These are phyloP conservation scores for Cinclus mexicanus DNA, from an alignment of 2,113 vertebrate genomes.

Conservation along the genomic window DNA sequence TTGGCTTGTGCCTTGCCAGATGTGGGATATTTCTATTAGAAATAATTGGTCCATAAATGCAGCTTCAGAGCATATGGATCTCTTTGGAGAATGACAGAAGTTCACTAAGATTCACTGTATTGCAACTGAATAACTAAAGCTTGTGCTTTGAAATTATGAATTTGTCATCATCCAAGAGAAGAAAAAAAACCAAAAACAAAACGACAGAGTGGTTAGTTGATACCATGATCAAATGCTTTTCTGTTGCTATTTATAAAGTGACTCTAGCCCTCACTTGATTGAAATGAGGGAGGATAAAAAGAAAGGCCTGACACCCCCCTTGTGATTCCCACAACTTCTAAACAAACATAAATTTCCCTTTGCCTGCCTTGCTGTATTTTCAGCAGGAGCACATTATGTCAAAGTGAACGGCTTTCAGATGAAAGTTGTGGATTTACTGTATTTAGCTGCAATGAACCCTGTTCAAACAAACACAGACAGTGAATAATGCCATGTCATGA, in stretches of 20 bases:
- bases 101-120: neutral
- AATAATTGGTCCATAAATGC: neutral
- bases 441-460: neutral
- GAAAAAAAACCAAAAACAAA: neutral
- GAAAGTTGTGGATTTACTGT: neutral
- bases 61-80: neutral
- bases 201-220: neutral
- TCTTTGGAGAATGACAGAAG: neutral
- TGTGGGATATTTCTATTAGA: neutral
- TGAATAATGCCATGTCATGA: neutral
- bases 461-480: neutral
- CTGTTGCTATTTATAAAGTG: neutral
- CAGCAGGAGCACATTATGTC: neutral
- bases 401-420: neutral
- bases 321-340: neutral
- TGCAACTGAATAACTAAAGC: conserved; percentile 27
- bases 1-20: neutral
- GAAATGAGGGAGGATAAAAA: neutral
- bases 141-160: conserved; percentile 9
- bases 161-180: neutral
- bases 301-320: neutral
- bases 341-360: neutral
- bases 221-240: conserved; percentile 31
- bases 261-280: neutral
- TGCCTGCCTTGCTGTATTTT: neutral